Evolutionary conservation across 2,888 invertebrate genomes (phyloP).

Genomic region (Octodonta nipae): DNA sequence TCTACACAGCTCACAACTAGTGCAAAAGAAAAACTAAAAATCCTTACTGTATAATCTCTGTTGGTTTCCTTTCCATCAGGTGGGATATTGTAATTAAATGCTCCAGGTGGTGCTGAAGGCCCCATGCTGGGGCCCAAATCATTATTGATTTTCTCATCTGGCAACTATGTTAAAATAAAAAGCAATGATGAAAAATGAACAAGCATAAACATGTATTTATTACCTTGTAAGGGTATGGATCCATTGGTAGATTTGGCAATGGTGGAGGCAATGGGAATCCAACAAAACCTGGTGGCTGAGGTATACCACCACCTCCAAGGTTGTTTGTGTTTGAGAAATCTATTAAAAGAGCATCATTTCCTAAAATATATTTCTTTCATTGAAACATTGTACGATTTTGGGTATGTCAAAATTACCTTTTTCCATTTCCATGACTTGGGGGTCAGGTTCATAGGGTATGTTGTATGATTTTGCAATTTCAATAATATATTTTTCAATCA

Average conservation of each 20-base stretch:
- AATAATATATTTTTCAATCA: constrained; percentile 87
- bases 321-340: constrained; percentile 50
- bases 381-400: not conserved
- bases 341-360: constrained; percentile 51
- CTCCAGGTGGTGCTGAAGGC: constrained; percentile 26
- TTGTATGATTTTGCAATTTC: constrained; percentile 95
- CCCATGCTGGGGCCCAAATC: constrained; percentile 9
- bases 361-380: constrained; percentile 11
- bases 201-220: constrained; percentile 15
- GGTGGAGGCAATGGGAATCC: constrained; percentile 63
- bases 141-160: not conserved
- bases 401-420: constrained; percentile 26
- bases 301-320: constrained; percentile 40
- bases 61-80: constrained; percentile 48
- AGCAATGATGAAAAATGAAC: not conserved
- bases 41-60: constrained; percentile 43
- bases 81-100: constrained; percentile 57
- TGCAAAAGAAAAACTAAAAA: too few relatives aligned
- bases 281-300: constrained; percentile 67
- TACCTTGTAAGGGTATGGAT: constrained; percentile 54
- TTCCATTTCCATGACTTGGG: constrained; percentile 73
- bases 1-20: too few relatives aligned
- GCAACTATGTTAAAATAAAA: constrained; percentile 2
- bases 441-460: constrained; percentile 89
- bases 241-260: constrained; percentile 39